Evolutionary conservation across 2,113 vertebrate genomes (phyloP).

Genomic region (Equus quagga): DNA sequence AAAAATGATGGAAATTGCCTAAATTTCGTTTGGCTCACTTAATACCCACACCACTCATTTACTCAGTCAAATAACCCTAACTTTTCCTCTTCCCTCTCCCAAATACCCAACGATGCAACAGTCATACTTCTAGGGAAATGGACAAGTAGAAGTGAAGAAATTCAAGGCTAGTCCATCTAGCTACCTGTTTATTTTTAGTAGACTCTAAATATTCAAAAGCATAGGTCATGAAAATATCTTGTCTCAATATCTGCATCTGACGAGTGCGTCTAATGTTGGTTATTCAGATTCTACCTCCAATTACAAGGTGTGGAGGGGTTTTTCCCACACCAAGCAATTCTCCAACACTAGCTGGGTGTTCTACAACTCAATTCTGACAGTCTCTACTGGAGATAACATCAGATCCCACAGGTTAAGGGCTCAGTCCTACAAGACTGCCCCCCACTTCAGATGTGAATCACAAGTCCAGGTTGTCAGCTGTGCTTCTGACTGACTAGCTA

Average conservation of each 20-base stretch:
- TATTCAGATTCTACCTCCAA: not conserved
- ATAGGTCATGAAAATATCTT: not conserved
- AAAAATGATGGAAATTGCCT: not conserved
- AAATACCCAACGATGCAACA: not conserved
- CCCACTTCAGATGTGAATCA: not conserved
- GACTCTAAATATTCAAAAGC: not conserved
- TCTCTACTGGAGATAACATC: not conserved
- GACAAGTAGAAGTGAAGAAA: not conserved
- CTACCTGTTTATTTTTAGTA: not conserved
- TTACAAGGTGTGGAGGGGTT: too few species aligned
- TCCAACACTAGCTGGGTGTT: not conserved
- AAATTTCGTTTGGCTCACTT: not conserved
- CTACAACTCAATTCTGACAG: not conserved
- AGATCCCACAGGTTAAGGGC: not conserved
- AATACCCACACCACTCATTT: slow-evolving; percentile 7
- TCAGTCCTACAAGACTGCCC: not conserved
- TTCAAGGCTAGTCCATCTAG: not conserved
- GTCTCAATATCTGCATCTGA: not conserved
- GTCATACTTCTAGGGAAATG: not conserved
- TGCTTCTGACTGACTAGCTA: not conserved
- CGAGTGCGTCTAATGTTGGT: not conserved
- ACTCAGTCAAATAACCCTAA: not conserved
- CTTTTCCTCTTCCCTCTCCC: not conserved
- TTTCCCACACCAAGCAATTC: not conserved
- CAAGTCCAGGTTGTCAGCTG: not conserved